These are phyloP conservation scores for Probosciger aterrimus DNA, from an alignment of 2,113 vertebrate species.

Conservation along the genomic window DNA sequence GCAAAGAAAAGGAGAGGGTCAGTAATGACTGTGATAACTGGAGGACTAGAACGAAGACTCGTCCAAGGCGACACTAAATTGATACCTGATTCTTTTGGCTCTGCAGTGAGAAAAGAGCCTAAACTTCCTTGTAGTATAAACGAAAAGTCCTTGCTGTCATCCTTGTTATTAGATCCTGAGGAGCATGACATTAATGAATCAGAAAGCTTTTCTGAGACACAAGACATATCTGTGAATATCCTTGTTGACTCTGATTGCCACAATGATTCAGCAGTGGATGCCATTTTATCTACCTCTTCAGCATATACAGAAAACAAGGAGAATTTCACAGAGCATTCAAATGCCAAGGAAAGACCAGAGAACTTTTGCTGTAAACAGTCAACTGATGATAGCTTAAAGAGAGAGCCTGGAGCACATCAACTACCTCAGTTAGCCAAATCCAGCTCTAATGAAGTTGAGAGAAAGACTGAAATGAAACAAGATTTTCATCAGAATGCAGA, in stretches of 20 bases:
- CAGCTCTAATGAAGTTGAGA: constrained; percentile 11
- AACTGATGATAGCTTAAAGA: background rate
- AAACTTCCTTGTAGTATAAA: background rate
- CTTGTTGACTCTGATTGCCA: background rate
- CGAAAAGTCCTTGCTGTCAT: constrained; percentile 30
- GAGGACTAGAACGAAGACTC: constrained; percentile 52
- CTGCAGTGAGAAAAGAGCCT: constrained; percentile 15
- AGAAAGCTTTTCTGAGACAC: constrained; percentile 13
- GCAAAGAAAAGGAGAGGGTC: constrained; percentile 52
- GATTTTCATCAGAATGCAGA: constrained; percentile 14
- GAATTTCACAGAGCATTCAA: background rate
- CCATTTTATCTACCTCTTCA: background rate
- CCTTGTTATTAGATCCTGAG: constrained; percentile 20
- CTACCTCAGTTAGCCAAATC: background rate
- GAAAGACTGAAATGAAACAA: constrained; percentile 19
- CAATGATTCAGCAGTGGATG: background rate
- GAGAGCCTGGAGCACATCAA: background rate
- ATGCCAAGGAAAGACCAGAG: background rate
- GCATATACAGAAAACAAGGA: background rate
- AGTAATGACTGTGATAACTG: constrained; percentile 54
- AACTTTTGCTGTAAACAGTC: background rate
- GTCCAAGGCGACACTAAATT: constrained; percentile 50
- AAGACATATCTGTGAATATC: background rate
- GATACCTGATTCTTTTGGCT: background rate
- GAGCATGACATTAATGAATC: background rate